Evolutionary conservation across 2,797 vertebrate species (phyloP), one percentile per base, ranked within the genome.

Genomic region (Fundulus diaphanus): DNA sequence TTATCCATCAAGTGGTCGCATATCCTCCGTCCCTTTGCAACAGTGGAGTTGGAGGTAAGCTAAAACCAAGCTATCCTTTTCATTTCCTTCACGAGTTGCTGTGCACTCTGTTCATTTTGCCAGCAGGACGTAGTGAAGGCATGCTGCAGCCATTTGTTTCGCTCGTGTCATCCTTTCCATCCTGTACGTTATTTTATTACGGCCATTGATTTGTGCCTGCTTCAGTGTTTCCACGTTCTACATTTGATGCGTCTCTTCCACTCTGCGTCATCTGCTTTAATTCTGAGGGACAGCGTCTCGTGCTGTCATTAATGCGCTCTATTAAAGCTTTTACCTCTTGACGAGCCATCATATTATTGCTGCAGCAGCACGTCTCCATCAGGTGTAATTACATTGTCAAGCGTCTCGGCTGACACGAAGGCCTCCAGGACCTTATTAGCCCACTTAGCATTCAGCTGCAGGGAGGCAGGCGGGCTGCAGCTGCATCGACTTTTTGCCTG

Each of bases 21-120:
- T 95, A 94, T 83, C 94, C 95, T 91, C 93, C 94, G 81, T 87
- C 94, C 78, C 85, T 94, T 88, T 95, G 94, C 94, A 93, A 92
- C 87, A 94, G 92, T 91, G 94, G 90, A 81, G 88, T 91, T 68
- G 93, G 89, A 95, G 95, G 95, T 96, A 95, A 96, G 94, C 83
- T 61, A 52, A 75, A 35, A 80, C 76, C 29, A 85, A 82, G 52
- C 52, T 33, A 68, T 68, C 18, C 12, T 68, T 29, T 82, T 42
- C 86, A 68, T 87, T 59, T 68, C 69, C 40, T 76, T 48, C 80
- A 76, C 84, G 9, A 79, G 66, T 3, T 35, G 3, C 15, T 52
- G 33, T 27, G 2, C 57, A 52, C 54, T 44, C 20, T 68, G 59
- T 33, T 79, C 69, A 68, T 86, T n/a, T 18, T 66, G 56, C 67